These are phyloP conservation scores for Cyclina sinensis DNA, from an alignment of 1,140 invertebrate species.

Conservation along the genomic window DNA sequence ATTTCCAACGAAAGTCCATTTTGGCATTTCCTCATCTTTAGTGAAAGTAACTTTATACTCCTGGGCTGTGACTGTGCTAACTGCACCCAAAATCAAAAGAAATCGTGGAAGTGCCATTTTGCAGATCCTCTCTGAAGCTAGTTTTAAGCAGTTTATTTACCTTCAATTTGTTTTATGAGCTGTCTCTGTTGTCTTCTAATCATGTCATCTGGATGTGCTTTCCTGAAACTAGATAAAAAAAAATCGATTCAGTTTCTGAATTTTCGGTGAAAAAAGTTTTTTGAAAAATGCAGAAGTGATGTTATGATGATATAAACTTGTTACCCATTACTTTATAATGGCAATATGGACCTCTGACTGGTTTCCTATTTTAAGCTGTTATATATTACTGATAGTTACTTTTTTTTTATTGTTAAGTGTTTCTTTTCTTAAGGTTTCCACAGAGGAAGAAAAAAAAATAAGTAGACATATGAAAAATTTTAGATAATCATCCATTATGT, in stretches of 20 bases:
- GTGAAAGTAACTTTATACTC: slow-evolving; percentile 50
- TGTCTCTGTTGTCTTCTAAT: background rate
- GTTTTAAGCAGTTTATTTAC: background rate
- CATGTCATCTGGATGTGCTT: background rate
- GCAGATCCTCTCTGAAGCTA: background rate
- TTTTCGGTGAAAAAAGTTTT: too few species aligned
- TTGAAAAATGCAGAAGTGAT: too few species aligned
- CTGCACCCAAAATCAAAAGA: background rate
- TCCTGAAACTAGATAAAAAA: slow-evolving; percentile 22
- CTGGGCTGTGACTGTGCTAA: background rate
- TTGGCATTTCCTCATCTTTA: slow-evolving; percentile 25
- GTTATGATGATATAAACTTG: too few species aligned
- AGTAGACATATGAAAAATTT: too few species aligned
- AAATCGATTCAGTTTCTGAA: too few species aligned
- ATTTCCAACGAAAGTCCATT: slow-evolving; percentile 61
- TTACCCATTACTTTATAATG: too few species aligned
- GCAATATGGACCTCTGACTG: too few species aligned
- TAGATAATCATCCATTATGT: background rate
- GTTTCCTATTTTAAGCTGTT: too few species aligned
- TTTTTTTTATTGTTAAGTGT: too few species aligned
- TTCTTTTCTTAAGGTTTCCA: too few species aligned
- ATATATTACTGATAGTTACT: too few species aligned
- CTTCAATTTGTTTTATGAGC: background rate
- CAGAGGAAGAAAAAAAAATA: background rate
- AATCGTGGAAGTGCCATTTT: background rate